Evolutionary conservation across 2,797 vertebrate species (phyloP).

Genomic region (Eutrigla gurnardus): DNA sequence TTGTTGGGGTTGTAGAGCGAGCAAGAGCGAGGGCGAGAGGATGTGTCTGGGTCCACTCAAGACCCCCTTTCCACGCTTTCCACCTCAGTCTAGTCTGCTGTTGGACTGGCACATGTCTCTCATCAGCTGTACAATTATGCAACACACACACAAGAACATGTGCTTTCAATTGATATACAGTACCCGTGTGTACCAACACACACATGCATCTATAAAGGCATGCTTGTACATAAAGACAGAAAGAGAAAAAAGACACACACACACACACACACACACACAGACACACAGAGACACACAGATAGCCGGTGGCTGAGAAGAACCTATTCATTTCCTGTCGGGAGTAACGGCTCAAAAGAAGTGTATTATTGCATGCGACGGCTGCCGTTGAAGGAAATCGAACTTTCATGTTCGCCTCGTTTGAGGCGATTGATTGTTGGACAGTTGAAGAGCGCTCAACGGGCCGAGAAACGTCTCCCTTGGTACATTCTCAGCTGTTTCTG

Average conservation of each 20-base stretch:
- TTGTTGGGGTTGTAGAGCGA: not conserved
- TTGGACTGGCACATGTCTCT: slow-evolving; percentile 47
- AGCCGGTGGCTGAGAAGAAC: slow-evolving; percentile 6
- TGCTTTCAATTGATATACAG: not conserved
- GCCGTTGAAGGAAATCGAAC: slow-evolving; percentile 14
- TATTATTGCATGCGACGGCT: slow-evolving; percentile 18
- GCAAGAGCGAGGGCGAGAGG: not conserved
- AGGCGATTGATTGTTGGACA: slow-evolving; percentile 45
- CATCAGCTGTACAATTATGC: slow-evolving; percentile 24
- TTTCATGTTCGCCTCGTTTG: slow-evolving; percentile 28
- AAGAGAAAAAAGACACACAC: not conserved
- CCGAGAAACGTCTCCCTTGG: slow-evolving; percentile 52
- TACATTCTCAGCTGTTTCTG: slow-evolving; percentile 77
- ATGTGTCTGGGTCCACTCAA: slow-evolving; percentile 29
- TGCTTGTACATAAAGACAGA: not conserved
- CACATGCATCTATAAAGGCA: not conserved
- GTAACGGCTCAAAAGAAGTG: slow-evolving; percentile 1
- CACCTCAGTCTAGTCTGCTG: slow-evolving; percentile 13
- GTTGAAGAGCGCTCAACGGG: slow-evolving; percentile 22
- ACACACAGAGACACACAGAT: not conserved
- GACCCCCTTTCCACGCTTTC: slow-evolving; percentile 17
- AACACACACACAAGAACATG: slow-evolving; percentile 20
- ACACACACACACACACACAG: not conserved
- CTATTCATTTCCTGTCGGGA: not conserved
- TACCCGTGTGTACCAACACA: not conserved